Evolutionary conservation across 2,888 invertebrate species (phyloP), one percentile per base, ranked within the genome.

Genomic region (Uloborus plumipes): DNA sequence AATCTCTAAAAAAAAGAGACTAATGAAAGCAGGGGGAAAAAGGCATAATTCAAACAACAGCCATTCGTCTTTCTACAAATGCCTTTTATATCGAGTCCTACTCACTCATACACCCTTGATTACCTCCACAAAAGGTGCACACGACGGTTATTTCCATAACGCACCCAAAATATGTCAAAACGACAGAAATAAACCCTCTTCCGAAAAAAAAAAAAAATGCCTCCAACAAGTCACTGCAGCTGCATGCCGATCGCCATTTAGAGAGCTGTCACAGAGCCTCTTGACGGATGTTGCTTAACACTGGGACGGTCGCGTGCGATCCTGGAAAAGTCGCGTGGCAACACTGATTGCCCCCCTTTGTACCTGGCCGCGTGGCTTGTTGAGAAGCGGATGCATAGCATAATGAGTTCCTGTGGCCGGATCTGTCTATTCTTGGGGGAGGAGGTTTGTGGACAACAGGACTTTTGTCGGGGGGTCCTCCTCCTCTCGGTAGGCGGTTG

Each of bases 351-450:
- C 73, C 53, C 58, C 64, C 65, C 64, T 55, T 47, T 53, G 64
- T 15, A 18, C 18, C 26, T n/a, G 22, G 26, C 18, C 47, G 11
- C 26, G 64, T 64, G 64, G 49, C 64, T 64, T 20, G 39, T 64
- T 64, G 64, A 39, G 39, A 39, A 39, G 39, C 64, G 64, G 64
- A 64, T 47, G 64, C 49, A 39, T 64, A 64, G 64, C 67, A 55
- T 80, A 80, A 80, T 80, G 80, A 80, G 80, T 80, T 80, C 80
- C 80, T 80, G 80, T 80, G 72, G 64, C 47, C 64, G 47, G 47
- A 47, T 47, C 18, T 64, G 47, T 47, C 39, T 22, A 47, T 39
- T 65, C 66, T n/a, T 78, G 66, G 71, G 71, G 39, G 39, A 11
- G 39, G 39, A 39, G 39, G 39, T 39, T 39, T 39, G 39, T 39